These are phyloP conservation scores for Megalonaias nervosa DNA, from an alignment of 1,140 invertebrate genomes.

Conservation along the genomic window DNA sequence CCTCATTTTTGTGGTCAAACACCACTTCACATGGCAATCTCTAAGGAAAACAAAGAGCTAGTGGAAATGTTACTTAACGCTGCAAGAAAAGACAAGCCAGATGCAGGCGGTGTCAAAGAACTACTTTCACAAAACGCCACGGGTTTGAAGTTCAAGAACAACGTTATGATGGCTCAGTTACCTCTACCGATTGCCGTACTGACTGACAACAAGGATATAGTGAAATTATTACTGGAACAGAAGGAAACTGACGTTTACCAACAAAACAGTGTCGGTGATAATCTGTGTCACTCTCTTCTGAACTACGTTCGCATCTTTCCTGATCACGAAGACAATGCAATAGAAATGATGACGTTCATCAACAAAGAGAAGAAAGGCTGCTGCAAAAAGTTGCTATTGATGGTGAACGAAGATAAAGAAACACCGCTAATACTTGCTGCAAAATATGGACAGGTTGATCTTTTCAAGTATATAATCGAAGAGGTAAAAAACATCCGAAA, in stretches of 20 bases:
- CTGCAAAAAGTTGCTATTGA: too few species aligned
- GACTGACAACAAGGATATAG: constrained; percentile 43
- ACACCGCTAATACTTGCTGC: too few species aligned
- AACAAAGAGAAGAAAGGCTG: constrained; percentile 7
- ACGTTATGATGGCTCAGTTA: constrained; percentile 57
- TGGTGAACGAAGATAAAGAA: too few species aligned
- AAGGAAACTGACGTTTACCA: constrained; percentile 29
- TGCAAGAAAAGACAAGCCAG: too few species aligned
- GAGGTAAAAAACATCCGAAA: too few species aligned
- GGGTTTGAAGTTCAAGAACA: constrained; percentile 46
- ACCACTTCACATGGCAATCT: too few species aligned
- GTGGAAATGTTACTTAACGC: too few species aligned
- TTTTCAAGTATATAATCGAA: too few species aligned
- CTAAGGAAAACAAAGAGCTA: too few species aligned
- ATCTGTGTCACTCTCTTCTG: constrained; percentile 48
- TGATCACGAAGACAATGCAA: constrained; percentile 37
- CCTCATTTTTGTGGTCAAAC: too few species aligned
- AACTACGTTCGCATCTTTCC: constrained; percentile 37
- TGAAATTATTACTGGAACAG: constrained; percentile 36
- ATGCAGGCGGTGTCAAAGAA: too few species aligned
- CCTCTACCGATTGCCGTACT: constrained; percentile 52
- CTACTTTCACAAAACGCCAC: constrained; percentile 38
- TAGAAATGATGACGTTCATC: constrained; percentile 35
- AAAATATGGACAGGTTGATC: too few species aligned
- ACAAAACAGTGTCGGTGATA: constrained; percentile 41